A percentile compares a stretch with the other conserved stretches of the same genome.
These are phyloP conservation scores for Pomatostomus ruficeps DNA, from an alignment of 2,113 vertebrate species.

Conservation along the genomic window DNA sequence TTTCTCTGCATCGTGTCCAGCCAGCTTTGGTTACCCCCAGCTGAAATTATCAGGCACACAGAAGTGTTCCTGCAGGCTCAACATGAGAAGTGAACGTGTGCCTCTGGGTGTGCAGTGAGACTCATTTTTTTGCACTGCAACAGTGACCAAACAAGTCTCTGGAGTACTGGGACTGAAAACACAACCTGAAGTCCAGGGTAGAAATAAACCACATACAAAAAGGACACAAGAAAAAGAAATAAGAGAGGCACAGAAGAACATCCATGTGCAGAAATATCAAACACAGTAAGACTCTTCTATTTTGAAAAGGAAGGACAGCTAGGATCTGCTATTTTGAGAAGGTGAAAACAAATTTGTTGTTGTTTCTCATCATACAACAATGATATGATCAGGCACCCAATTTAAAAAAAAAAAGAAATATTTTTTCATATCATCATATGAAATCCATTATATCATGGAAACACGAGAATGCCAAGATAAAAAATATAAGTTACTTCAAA, in stretches of 20 bases:
- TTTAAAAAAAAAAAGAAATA: neutral
- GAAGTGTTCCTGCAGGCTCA: neutral
- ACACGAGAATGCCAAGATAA: neutral
- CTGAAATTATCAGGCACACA: neutral
- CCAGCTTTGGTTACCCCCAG: neutral
- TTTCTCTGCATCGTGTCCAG: neutral
- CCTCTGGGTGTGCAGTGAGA: neutral
- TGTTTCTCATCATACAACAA: neutral
- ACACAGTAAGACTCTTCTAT: neutral
- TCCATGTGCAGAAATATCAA: neutral
- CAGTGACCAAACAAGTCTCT: neutral
- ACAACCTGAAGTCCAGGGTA: neutral
- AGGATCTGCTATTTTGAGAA: neutral
- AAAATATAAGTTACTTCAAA: neutral
- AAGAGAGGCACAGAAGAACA: neutral
- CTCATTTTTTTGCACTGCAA: neutral
- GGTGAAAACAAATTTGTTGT: neutral
- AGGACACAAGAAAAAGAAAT: neutral
- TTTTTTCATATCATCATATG: neutral
- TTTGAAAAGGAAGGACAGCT: neutral
- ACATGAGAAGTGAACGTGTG: rapidly evolving
- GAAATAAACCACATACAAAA: neutral
- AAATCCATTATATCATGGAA: neutral
- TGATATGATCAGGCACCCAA: rapidly evolving
- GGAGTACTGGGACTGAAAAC: neutral